A percentile compares a stretch with the other conserved stretches of the same genome.
These are phyloP conservation scores for Ophion ellenae DNA, from an alignment of 2,888 invertebrate species.

Conservation along the genomic window DNA sequence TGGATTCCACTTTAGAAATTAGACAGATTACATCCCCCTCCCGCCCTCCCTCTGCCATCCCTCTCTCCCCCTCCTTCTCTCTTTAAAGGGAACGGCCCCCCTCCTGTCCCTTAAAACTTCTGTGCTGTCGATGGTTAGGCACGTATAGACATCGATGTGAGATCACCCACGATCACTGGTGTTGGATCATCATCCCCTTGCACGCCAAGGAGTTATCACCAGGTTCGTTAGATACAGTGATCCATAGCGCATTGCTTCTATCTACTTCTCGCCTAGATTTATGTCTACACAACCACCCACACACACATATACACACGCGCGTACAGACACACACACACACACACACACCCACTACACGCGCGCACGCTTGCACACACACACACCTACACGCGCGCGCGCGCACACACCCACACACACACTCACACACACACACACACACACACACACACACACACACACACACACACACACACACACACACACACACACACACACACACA, in stretches of 20 bases:
- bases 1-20: slow-evolving; percentile 32
- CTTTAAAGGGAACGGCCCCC: too few relatives aligned
- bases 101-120: neutral
- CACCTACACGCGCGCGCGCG: neutral
- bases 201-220: slow-evolving; percentile 30
- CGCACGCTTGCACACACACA: neutral
- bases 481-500: neutral
- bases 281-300: slow-evolving; percentile 1
- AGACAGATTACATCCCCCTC: slow-evolving; percentile 44
- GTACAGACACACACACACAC: neutral
- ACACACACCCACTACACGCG: neutral
- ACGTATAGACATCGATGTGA: slow-evolving; percentile 54
- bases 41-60: neutral
- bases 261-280: slow-evolving; percentile 30
- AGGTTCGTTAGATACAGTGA: slow-evolving; percentile 39
- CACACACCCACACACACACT: neutral
- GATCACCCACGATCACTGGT: slow-evolving; percentile 57
- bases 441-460: too few relatives aligned
- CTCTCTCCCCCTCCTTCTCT: neutral
- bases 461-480: neutral
- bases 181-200: slow-evolving; percentile 18
- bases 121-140: slow-evolving; percentile 26
- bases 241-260: slow-evolving; percentile 35
- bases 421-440: neutral
- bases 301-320: neutral